Evolutionary conservation across 1,140 invertebrate species (phyloP).

Genomic region (Dufourea novaeangliae): DNA sequence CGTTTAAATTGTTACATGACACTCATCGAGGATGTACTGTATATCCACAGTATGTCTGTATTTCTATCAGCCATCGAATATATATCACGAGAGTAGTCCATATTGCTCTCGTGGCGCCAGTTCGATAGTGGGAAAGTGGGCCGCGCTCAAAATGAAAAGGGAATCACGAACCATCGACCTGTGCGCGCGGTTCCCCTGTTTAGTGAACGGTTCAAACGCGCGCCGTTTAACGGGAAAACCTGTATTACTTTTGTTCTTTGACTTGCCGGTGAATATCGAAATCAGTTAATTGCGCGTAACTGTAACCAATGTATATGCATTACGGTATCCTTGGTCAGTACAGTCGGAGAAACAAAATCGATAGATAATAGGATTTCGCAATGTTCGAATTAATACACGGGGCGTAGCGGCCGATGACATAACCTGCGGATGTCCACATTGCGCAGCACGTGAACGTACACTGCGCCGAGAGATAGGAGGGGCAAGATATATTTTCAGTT

Average conservation of each 20-base stretch:
- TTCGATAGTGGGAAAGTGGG: background rate
- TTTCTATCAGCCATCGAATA: too few species aligned
- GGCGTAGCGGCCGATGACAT: background rate
- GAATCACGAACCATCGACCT: background rate
- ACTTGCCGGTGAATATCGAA: background rate
- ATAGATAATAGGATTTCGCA: too few species aligned
- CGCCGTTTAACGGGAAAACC: background rate
- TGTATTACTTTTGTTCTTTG: conserved; percentile 1
- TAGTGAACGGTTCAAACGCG: background rate
- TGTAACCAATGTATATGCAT: background rate
- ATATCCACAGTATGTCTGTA: background rate
- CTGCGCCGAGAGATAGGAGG: too few species aligned
- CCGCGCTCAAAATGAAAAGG: background rate
- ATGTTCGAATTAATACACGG: too few species aligned
- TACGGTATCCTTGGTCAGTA: too few species aligned
- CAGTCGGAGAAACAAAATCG: too few species aligned
- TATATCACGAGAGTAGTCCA: background rate
- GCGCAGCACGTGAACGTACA: conserved; percentile 5
- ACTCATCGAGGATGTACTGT: too few species aligned
- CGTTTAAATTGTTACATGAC: too few species aligned
- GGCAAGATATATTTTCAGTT: too few species aligned
- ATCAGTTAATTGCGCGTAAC: background rate
- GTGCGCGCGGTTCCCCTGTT: background rate
- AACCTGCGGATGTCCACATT: background rate
- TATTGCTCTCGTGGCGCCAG: background rate